phyloP scores from a whole-genome alignment of 2,113 vertebrate genomes.

The Tor tambroides region DNA sequence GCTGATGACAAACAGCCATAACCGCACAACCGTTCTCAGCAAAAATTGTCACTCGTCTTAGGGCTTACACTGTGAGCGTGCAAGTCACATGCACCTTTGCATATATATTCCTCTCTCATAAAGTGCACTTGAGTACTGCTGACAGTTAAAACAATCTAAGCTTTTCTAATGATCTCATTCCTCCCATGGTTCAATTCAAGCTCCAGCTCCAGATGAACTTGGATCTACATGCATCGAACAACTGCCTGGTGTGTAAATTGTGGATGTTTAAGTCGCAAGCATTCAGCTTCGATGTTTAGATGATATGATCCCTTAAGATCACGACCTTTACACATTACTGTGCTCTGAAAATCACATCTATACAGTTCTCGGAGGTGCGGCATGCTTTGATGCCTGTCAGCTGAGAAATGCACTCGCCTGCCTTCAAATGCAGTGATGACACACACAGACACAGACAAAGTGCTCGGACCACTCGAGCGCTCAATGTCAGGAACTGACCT shows the following conservation, averaged over 20 bases:
- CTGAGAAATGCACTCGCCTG: constrained; percentile 66
- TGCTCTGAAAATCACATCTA: constrained; percentile 62
- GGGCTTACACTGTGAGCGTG: constrained; percentile 61
- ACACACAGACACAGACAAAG: constrained; percentile 71
- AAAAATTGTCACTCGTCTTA: constrained; percentile 58
- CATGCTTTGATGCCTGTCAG: constrained; percentile 74
- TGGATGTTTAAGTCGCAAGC: neutral
- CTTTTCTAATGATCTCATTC: constrained; percentile 66
- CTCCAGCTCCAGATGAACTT: neutral
- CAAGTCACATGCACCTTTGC: constrained; percentile 63
- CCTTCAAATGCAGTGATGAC: constrained; percentile 71
- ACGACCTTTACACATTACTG: constrained; percentile 55
- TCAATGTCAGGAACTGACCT: constrained; percentile 73
- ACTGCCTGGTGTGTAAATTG: constrained; percentile 31
- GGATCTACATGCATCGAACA: constrained; percentile 24
- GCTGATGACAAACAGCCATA: constrained; percentile 63
- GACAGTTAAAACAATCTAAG: constrained; percentile 65
- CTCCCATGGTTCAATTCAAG: constrained; percentile 20
- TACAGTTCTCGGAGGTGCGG: constrained; percentile 59
- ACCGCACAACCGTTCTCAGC: constrained; percentile 48
- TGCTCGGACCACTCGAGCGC: constrained; percentile 68
- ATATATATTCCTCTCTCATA: constrained; percentile 60
- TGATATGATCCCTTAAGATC: constrained; percentile 48
- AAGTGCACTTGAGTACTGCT: constrained; percentile 60
- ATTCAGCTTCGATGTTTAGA: constrained; percentile 35